A percentile compares a stretch with the other conserved stretches of the same genome.
These are phyloP conservation scores for Idaea biselata DNA, from an alignment of 2,888 invertebrate genomes.

Conservation along the genomic window DNA sequence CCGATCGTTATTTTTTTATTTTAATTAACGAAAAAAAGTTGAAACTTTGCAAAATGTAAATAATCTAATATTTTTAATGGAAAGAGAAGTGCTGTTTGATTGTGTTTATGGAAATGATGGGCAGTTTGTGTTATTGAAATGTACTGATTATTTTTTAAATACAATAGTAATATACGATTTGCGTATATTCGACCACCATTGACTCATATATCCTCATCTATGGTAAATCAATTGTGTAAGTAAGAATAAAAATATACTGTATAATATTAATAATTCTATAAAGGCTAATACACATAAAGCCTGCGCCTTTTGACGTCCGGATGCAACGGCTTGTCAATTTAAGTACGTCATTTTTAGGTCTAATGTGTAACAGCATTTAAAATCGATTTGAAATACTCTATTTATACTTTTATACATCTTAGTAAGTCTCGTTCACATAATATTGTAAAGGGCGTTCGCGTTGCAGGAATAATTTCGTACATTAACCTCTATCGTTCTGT, in stretches of 20 bases:
- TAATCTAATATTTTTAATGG: slow-evolving; percentile 17
- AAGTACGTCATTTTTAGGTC: too few species aligned
- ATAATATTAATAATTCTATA: too few species aligned
- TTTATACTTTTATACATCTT: slow-evolving; percentile 16
- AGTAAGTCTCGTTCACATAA: background rate
- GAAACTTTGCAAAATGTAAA: slow-evolving; percentile 31
- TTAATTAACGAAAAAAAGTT: slow-evolving; percentile 32
- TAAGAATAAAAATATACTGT: background rate
- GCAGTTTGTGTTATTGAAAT: slow-evolving; percentile 73
- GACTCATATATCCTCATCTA: slow-evolving; percentile 69
- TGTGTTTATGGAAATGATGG: slow-evolving; percentile 43
- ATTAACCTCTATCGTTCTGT: too few species aligned
- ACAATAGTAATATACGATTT: slow-evolving; percentile 67
- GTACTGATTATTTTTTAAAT: slow-evolving; percentile 78
- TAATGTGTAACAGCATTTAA: slow-evolving; percentile 15
- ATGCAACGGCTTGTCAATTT: too few species aligned
- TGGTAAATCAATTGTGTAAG: slow-evolving; percentile 42
- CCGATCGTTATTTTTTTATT: slow-evolving; percentile 37
- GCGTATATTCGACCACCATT: slow-evolving; percentile 55
- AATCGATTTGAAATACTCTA: slow-evolving; percentile 21
- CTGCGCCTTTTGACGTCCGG: too few species aligned
- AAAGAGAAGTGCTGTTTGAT: slow-evolving; percentile 15
- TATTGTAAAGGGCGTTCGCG: too few species aligned
- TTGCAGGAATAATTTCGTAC: too few species aligned
- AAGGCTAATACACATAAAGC: too few species aligned